Conservation (phyloP, 2,888 invertebrate genomes). For the Lochmaea crataegi region DNA sequence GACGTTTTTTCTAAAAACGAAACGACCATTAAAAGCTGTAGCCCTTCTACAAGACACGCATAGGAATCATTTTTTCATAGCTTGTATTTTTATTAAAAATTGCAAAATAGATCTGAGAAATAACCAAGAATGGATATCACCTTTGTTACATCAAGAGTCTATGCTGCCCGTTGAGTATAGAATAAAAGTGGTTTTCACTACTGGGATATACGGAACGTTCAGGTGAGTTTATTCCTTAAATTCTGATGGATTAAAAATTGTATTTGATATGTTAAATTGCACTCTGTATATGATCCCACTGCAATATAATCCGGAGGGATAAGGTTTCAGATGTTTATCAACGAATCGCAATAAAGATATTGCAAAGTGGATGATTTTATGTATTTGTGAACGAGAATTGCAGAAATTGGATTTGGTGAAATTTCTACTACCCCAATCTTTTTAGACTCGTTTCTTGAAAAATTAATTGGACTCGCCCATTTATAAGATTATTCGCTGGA, state of each 20-base stretch:
- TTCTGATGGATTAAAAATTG: background rate
- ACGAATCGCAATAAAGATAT: too few relatives aligned
- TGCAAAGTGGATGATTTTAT: too few relatives aligned
- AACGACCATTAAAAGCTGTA: constrained; percentile 70
- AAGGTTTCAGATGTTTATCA: too few relatives aligned
- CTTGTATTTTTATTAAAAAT: constrained; percentile 63
- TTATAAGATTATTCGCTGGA: too few relatives aligned
- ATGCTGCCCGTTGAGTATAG: constrained; percentile 49
- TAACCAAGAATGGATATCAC: constrained; percentile 70
- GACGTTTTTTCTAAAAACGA: constrained; percentile 70
- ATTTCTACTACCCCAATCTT: too few relatives aligned
- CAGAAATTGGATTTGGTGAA: too few relatives aligned
- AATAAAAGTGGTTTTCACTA: constrained; percentile 59
- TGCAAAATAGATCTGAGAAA: constrained; percentile 55
- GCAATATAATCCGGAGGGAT: too few relatives aligned
- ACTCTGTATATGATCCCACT: too few relatives aligned
- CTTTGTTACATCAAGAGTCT: constrained; percentile 47
- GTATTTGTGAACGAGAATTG: too few relatives aligned
- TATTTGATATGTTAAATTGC: too few relatives aligned
- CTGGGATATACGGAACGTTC: constrained; percentile 82
- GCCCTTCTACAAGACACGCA: constrained; percentile 78
- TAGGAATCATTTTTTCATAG: constrained; percentile 74
- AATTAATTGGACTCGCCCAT: too few relatives aligned
- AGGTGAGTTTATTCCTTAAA: constrained; percentile 45
- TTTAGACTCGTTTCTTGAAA: too few relatives aligned